Evolutionary conservation across 2,113 vertebrate species (phyloP), one percentile per base, ranked within the genome.

Genomic region (Corythornis vintsioides): DNA sequence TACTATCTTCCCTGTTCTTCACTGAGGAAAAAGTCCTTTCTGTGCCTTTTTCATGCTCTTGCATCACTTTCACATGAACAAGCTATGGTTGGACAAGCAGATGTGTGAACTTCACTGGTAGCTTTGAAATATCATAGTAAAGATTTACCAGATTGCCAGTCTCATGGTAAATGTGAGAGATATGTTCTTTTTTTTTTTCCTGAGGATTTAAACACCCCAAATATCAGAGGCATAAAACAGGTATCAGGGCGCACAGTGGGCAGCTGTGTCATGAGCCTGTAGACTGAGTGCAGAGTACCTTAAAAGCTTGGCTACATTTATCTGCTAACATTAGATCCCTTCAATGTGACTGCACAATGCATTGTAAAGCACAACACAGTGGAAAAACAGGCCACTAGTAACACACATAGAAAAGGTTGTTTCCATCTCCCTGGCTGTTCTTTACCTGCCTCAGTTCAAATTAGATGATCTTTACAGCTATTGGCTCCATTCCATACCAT

Each of bases 401-500:
- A 33, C 15, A 19, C 2, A 1, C 24, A 28, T 15, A 91, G 47
- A 67, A 90, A 80, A 77, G 11, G 11, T 70, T 61, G 9, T 11
- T 78, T 47, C 3, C 0, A 4, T 84, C 92, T 92, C 31, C 29
- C 61, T 52, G 42, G 43, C 47, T 79, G 92, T 88, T 76, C 55
- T 86, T 86, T 89, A 91, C 59, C 69, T 88, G 35, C 60, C 31
- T 80, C 9, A 1, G 15, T 64, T 87, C 59, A 90, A 80, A 78
- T 56, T 56, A 84, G 59, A 82, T 7, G 25, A 69, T 64, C n/a
- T 73, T 60, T 77, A 67, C 18, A 74, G 67, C 52, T 92, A 25
- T n/a, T 93, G 92, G 87, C 84, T 77, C 70, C 13, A n/a, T 83
- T 94, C 84, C 81, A 91, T 25, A 75, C 83, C 67, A 40, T 72